Percentiles rank a stretch among this genome's conserved stretches.
These are phyloP conservation scores for Plectrocnemia conspersa DNA, from an alignment of 1,140 invertebrate species.

Conservation along the genomic window DNA sequence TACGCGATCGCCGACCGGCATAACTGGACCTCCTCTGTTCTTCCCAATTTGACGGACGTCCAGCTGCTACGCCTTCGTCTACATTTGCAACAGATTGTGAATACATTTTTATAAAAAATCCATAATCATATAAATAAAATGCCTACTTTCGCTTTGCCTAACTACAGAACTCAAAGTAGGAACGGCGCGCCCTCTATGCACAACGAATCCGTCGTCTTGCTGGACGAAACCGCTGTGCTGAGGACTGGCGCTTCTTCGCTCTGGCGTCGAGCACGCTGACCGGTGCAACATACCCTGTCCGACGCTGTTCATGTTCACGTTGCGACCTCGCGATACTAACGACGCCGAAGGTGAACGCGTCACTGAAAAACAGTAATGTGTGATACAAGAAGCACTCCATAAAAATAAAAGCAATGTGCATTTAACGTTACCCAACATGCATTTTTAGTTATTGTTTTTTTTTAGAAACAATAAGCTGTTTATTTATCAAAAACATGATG, in stretches of 20 bases:
- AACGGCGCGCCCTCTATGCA: slow-evolving; percentile 71
- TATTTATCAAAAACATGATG: no score
- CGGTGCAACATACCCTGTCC: slow-evolving; percentile 33
- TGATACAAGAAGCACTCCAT: no score
- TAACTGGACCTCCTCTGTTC: slow-evolving; percentile 67
- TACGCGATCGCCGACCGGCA: slow-evolving; percentile 72
- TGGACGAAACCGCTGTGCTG: slow-evolving; percentile 31
- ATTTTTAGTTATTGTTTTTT: no score
- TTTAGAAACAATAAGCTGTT: neutral
- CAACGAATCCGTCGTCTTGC: slow-evolving; percentile 67
- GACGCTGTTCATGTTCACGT: neutral
- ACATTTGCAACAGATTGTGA: slow-evolving; percentile 31
- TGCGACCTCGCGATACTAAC: slow-evolving; percentile 35
- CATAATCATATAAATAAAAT: slow-evolving; percentile 8
- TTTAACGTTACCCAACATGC: neutral
- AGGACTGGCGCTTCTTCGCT: slow-evolving; percentile 43
- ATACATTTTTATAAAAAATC: neutral
- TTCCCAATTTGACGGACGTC: slow-evolving; percentile 79
- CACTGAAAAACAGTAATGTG: no score
- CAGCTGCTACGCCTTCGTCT: slow-evolving; percentile 60
- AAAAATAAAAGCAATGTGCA: no score
- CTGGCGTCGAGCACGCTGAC: slow-evolving; percentile 47
- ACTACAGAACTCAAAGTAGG: slow-evolving; percentile 61
- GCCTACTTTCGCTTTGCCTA: slow-evolving; percentile 40
- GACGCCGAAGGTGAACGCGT: slow-evolving; percentile 49